These are phyloP conservation scores for Drosophila subobscura DNA, from an alignment of 1,140 invertebrate genomes.

Conservation along the genomic window DNA sequence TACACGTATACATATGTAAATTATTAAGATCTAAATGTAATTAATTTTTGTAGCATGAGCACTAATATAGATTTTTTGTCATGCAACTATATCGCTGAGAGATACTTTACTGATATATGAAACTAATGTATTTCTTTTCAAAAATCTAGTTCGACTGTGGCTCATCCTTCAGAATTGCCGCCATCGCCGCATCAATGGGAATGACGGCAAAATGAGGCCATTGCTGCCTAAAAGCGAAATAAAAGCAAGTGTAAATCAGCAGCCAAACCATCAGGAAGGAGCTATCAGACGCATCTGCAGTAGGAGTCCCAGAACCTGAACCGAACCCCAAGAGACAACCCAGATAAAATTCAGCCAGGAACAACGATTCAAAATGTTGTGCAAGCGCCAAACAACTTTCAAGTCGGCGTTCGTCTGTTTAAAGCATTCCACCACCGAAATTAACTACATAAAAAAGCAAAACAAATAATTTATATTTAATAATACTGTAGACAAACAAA, in stretches of 20 bases:
- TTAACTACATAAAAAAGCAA: constrained; percentile 42
- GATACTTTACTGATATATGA: background rate
- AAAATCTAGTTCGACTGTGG: constrained; percentile 92
- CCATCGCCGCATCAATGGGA: constrained; percentile 99
- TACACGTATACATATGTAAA: constrained; percentile 2
- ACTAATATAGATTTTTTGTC: constrained; percentile 19
- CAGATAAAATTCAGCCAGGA: constrained; percentile 34
- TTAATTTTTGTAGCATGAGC: constrained; percentile 27
- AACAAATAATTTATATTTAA: constrained; percentile 57
- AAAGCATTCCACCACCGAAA: constrained; percentile 79
- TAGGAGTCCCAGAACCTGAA: constrained; percentile 2
- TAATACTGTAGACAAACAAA: constrained; percentile 49
- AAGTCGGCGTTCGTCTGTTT: constrained; percentile 34
- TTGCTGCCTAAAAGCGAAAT: constrained; percentile 83
- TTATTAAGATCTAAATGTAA: constrained; percentile 31
- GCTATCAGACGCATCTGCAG: background rate
- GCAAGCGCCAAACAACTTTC: constrained; percentile 55
- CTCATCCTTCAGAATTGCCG: constrained; percentile 97
- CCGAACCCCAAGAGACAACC: constrained; percentile 18
- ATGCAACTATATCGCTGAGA: background rate
- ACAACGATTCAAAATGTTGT: constrained; percentile 59
- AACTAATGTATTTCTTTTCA: constrained; percentile 23
- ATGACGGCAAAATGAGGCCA: constrained; percentile 86
- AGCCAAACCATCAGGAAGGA: constrained; percentile 34
- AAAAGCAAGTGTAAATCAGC: constrained; percentile 38